phyloP scores from a whole-genome alignment of 2,888 invertebrate genomes.

The Scrobipalpa costella region DNA sequence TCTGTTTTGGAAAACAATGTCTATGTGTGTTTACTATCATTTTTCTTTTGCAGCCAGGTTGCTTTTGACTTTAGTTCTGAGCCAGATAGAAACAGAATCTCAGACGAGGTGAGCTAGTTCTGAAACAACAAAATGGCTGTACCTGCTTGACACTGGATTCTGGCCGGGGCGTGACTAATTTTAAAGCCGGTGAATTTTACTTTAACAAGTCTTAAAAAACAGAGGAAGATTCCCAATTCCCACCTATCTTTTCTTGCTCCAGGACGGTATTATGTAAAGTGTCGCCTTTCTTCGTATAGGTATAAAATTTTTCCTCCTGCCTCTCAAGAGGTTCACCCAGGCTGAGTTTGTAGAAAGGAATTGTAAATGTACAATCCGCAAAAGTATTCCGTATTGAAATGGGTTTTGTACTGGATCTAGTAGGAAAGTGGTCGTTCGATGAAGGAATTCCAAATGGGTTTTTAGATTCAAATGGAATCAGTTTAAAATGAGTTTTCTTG shows the following conservation, averaged over 20 bases:
- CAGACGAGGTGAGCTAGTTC: no score
- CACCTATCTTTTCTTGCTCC: not conserved
- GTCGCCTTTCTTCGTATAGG: slow-evolving; percentile 20
- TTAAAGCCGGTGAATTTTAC: no score
- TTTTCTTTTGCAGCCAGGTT: no score
- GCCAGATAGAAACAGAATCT: no score
- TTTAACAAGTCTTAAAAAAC: no score
- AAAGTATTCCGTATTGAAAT: slow-evolving; percentile 44
- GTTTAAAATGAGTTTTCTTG: not conserved
- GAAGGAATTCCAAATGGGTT: slow-evolving; percentile 31
- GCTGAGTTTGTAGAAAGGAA: slow-evolving; percentile 41
- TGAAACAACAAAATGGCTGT: no score
- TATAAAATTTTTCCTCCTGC: slow-evolving; percentile 36
- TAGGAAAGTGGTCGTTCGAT: slow-evolving; percentile 23
- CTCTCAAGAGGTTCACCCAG: slow-evolving; percentile 34
- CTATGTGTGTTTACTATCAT: no score
- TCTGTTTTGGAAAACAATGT: no score
- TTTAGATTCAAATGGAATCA: slow-evolving; percentile 24
- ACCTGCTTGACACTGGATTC: no score
- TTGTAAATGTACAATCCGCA: slow-evolving; percentile 41
- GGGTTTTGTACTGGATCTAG: slow-evolving; percentile 34
- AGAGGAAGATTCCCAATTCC: not conserved
- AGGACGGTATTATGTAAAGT: slow-evolving; percentile 1
- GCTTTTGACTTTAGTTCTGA: no score
- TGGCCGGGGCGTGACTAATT: no score